phyloP scores from a whole-genome alignment of 2,797 vertebrate genomes.

The Chelmon rostratus region DNA sequence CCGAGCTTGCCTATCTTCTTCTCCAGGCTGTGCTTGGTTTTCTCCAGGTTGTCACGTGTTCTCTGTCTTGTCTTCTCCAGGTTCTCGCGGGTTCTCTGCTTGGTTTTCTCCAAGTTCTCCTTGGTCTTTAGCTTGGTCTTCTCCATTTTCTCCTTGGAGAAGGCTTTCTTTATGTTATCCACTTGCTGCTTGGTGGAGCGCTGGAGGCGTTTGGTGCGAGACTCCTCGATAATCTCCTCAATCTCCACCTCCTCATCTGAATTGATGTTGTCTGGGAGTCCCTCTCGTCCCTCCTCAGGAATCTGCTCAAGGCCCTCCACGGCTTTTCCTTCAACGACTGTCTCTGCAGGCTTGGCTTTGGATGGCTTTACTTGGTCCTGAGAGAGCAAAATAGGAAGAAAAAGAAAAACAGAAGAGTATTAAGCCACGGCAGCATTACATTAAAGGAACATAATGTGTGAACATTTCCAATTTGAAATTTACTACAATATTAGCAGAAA shows the following conservation, averaged over 20 bases:
- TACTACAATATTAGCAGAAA: slow-evolving; percentile 4
- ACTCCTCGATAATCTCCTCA: slow-evolving; percentile 96
- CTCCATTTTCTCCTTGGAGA: slow-evolving; percentile 98
- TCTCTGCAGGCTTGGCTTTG: slow-evolving; percentile 86
- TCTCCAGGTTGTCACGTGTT: slow-evolving; percentile 94
- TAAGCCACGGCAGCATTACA: slow-evolving; percentile 15
- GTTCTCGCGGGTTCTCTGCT: slow-evolving; percentile 93
- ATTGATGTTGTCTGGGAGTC: slow-evolving; percentile 83
- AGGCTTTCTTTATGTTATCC: slow-evolving; percentile 96
- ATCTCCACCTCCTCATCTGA: slow-evolving; percentile 96
- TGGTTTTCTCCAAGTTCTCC: slow-evolving; percentile 96
- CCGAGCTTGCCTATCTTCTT: slow-evolving; percentile 96
- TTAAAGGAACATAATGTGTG: background rate
- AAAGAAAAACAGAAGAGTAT: slow-evolving; percentile 20
- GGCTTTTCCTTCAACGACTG: slow-evolving; percentile 70
- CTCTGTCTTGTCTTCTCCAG: slow-evolving; percentile 94
- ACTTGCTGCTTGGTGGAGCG: slow-evolving; percentile 92
- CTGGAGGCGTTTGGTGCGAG: slow-evolving; percentile 94
- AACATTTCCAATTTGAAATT: slow-evolving; percentile 36
- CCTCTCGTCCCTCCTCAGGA: slow-evolving; percentile 87
- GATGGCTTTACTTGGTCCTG: slow-evolving; percentile 93
- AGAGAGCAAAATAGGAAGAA: slow-evolving; percentile 26
- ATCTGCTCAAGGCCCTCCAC: slow-evolving; percentile 84
- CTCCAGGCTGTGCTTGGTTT: slow-evolving; percentile 93
- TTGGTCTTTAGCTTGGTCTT: slow-evolving; percentile 92